Evolutionary conservation across 92 coral and sea anemone genomes (phyloP).

Genomic region (Virgularia gustaviana): DNA sequence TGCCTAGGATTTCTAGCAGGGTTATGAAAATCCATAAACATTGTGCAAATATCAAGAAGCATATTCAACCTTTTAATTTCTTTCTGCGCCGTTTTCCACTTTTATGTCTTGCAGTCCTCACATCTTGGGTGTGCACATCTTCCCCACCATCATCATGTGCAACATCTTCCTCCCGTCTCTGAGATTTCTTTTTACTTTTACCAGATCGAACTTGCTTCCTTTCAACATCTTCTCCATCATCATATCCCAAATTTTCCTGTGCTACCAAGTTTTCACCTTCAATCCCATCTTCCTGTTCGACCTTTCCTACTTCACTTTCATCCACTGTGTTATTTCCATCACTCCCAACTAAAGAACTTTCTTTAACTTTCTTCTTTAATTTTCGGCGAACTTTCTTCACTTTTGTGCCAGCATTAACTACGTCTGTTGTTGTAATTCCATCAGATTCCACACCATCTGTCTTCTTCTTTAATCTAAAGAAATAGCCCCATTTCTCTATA

Average conservation of each 20-base stretch:
- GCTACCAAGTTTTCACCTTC: constrained; percentile 11
- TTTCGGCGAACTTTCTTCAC: constrained; percentile 34
- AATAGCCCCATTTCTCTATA: not conserved
- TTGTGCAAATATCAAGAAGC: not conserved
- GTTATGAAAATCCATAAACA: not conserved
- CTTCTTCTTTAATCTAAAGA: constrained; percentile 22
- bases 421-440: constrained; percentile 1
- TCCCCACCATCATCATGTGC: not conserved
- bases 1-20: not conserved
- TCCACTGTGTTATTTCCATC: no score
- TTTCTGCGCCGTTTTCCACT: constrained; percentile 31
- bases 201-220: not conserved
- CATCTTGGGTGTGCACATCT: not conserved
- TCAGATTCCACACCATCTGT: not conserved
- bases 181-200: not conserved
- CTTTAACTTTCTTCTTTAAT: constrained; percentile 61
- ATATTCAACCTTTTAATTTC: constrained; percentile 19
- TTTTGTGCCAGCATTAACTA: constrained; percentile 11
- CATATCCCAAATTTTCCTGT: constrained; percentile 76
- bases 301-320: constrained; percentile 54
- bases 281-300: not conserved
- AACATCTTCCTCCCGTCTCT: not conserved
- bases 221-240: constrained; percentile 46
- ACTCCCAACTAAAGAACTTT: constrained; percentile 7
- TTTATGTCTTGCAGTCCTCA: not conserved